A percentile compares a stretch with the other conserved stretches of the same genome.
Conservation (phyloP, 2,797 vertebrate species). For the Taeniopygia guttata region DNA sequence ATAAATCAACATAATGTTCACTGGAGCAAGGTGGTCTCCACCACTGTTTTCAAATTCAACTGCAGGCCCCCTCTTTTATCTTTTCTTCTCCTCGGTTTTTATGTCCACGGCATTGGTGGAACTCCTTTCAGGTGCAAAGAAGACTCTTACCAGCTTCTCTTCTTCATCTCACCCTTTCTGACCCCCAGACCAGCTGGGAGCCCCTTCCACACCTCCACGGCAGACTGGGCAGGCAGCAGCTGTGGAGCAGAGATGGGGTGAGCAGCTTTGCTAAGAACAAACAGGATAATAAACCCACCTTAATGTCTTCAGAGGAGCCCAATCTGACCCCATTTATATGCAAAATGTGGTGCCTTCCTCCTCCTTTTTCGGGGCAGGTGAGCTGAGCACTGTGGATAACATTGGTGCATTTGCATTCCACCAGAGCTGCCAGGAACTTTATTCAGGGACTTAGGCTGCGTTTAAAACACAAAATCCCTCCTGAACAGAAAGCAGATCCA, state of each 20-base stretch:
- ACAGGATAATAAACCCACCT: neutral
- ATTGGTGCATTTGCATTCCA: neutral
- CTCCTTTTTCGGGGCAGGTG: neutral
- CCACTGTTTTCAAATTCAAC: neutral
- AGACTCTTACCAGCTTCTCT: neutral
- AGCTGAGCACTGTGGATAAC: neutral
- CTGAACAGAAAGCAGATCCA: neutral
- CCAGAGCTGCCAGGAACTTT: neutral
- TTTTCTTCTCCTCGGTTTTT: neutral
- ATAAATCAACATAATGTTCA: neutral
- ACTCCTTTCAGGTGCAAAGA: neutral
- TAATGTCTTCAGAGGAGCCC: neutral
- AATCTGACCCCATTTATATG: constrained; percentile 22
- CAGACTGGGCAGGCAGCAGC: neutral
- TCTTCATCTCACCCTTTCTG: neutral
- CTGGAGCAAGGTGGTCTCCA: neutral
- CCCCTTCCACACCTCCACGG: neutral
- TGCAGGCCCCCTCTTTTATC: neutral
- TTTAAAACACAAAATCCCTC: neutral
- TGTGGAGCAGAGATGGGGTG: neutral
- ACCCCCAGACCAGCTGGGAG: neutral
- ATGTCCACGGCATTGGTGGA: neutral
- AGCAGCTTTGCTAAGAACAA: neutral
- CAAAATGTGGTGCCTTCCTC: neutral
- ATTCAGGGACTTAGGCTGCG: neutral